phyloP scores from a whole-genome alignment of 2,888 invertebrate genomes.

The Chymomyza amoena region DNA sequence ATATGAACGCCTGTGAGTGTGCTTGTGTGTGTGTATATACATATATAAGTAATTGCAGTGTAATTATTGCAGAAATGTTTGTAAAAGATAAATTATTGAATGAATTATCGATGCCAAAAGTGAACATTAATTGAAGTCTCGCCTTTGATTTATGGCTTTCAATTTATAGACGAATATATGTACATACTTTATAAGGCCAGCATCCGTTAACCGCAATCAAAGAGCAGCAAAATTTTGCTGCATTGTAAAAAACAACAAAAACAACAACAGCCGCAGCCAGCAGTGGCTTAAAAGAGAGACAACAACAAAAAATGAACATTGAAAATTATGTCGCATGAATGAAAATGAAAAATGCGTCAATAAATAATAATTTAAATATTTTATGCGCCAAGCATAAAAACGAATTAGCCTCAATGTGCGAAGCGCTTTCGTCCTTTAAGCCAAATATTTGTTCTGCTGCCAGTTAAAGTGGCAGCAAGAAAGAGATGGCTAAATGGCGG shows the following conservation, averaged over 20 bases:
- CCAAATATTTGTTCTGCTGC: constrained; percentile 41
- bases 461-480: background rate
- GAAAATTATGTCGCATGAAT: constrained; percentile 30
- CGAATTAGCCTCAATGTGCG: constrained; percentile 45
- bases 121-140: constrained; percentile 67
- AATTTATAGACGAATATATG: constrained; percentile 56
- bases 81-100: constrained; percentile 61
- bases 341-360: constrained; percentile 51
- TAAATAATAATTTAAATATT: constrained; percentile 67
- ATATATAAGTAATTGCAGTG: constrained; percentile 54
- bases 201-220: background rate
- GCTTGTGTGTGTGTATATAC: constrained; percentile 11
- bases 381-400: constrained; percentile 48
- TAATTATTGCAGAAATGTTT: constrained; percentile 60
- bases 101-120: constrained; percentile 67
- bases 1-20: constrained; percentile 24
- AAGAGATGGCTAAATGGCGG: background rate
- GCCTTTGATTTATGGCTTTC: constrained; percentile 57
- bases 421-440: constrained; percentile 37
- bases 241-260: background rate
- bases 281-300: background rate
- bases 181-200: background rate
- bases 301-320: background rate
- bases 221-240: background rate
- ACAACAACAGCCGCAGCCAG: background rate